Evolutionary conservation across 2,113 vertebrate species (phyloP).

Genomic region (Agapornis roseicollis): DNA sequence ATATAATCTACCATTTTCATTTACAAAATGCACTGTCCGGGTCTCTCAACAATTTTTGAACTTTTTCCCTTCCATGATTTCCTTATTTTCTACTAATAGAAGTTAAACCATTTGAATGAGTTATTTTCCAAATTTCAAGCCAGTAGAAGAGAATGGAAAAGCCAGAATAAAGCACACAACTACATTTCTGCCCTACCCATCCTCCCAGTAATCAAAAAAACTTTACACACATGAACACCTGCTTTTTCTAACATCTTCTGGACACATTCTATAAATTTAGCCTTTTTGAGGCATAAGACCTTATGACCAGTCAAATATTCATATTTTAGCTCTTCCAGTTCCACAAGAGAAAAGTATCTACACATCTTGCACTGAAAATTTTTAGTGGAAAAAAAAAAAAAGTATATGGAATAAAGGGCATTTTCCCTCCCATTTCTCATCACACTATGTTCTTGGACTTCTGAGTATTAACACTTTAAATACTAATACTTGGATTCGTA

Average conservation of each 20-base stretch:
- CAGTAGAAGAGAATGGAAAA: not conserved
- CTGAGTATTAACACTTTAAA: not conserved
- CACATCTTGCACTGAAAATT: not conserved
- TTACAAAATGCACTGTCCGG: not conserved
- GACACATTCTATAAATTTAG: not conserved
- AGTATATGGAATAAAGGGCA: not conserved
- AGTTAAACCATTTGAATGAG: not conserved
- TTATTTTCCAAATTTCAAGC: slow-evolving; percentile 13
- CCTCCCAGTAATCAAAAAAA: not conserved
- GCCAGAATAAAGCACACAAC: not conserved
- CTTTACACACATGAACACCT: not conserved
- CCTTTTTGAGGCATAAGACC: not conserved
- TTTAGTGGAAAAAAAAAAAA: not conserved
- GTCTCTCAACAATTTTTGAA: not conserved
- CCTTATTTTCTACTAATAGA: not conserved
- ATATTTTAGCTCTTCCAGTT: not conserved
- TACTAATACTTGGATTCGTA: not conserved
- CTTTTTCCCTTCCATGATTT: not conserved
- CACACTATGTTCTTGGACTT: not conserved
- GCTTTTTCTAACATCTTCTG: not conserved
- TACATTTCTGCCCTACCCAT: not conserved
- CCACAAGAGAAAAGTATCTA: not conserved
- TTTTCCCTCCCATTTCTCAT: not conserved
- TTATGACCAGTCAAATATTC: not conserved
- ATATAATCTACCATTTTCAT: not conserved